phyloP scores from a whole-genome alignment of 1,140 invertebrate species.

The Drosophila varians region DNA sequence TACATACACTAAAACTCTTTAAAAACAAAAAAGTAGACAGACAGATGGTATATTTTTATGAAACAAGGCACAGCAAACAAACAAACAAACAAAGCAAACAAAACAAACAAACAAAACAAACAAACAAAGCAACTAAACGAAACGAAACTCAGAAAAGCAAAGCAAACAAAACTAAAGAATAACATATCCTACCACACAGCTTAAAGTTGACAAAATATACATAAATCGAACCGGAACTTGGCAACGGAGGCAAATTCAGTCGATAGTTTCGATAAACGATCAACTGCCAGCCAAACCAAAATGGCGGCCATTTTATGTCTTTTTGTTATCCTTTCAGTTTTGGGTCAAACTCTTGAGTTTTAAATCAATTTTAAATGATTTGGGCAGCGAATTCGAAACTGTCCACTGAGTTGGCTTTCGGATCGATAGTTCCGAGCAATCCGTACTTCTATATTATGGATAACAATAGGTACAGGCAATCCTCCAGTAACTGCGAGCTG shows the following conservation, averaged over 20 bases:
- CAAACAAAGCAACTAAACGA: conserved; percentile 30
- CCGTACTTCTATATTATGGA: conserved; percentile 5
- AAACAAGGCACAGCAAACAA: conserved; percentile 13
- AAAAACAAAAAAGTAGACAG: background rate
- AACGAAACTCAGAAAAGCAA: conserved; percentile 42
- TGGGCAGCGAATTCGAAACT: conserved; percentile 5
- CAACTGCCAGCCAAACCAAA: background rate
- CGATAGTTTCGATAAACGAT: conserved; percentile 21
- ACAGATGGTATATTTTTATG: conserved; percentile 42
- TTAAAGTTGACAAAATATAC: conserved; percentile 36
- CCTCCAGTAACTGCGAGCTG: conserved; percentile 38
- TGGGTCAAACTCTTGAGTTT: conserved; percentile 22
- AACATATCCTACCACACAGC: conserved; percentile 64
- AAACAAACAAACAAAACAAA: conserved; percentile 11
- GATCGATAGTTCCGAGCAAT: background rate
- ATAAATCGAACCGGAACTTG: conserved; percentile 5
- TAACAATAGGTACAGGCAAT: conserved; percentile 39
- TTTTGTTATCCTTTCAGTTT: conserved; percentile 11
- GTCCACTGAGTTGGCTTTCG: conserved; percentile 11
- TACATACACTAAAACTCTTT: conserved; percentile 27
- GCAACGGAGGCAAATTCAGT: conserved; percentile 16
- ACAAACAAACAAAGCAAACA: conserved; percentile 10
- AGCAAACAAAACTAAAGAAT: conserved; percentile 21
- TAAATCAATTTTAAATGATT: background rate
- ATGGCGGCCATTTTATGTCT: background rate